phyloP scores from a whole-genome alignment of 2,888 invertebrate species.

The Lasioglossum pauxillum region DNA sequence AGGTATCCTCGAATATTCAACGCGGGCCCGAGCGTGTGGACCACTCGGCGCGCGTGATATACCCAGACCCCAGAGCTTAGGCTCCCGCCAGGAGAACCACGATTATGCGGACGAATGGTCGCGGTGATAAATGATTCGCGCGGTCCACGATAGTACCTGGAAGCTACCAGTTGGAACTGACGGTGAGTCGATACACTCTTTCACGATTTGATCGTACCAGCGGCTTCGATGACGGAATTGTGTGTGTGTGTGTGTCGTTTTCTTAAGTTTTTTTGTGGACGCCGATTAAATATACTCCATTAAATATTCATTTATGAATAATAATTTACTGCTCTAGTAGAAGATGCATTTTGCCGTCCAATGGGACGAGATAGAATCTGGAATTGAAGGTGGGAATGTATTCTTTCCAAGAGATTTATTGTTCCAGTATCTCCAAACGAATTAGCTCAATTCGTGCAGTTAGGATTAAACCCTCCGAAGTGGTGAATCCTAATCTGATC shows the following conservation, averaged over 20 bases:
- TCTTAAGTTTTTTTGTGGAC: neutral
- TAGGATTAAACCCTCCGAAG: neutral
- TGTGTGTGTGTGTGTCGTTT: neutral
- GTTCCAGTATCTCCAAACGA: neutral
- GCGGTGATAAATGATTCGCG: conserved; percentile 80
- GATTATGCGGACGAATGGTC: conserved; percentile 70
- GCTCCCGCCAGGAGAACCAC: conserved; percentile 43
- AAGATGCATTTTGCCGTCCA: neutral
- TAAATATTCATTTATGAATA: neutral
- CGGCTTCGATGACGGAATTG: neutral
- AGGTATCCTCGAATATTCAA: conserved; percentile 34
- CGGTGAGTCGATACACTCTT: conserved; percentile 73
- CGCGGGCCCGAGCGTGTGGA: conserved; percentile 44
- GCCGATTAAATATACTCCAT: neutral
- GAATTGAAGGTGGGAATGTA: neutral
- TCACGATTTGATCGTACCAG: neutral
- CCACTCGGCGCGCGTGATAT: conserved; percentile 59
- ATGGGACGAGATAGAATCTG: neutral
- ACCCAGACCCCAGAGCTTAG: conserved; percentile 20
- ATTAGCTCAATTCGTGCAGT: neutral
- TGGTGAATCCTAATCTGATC: neutral
- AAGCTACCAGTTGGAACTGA: conserved; percentile 74
- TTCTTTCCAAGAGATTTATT: neutral
- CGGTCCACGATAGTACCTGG: conserved; percentile 72
- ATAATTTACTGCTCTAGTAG: neutral